phyloP scores from a whole-genome alignment of 2,888 invertebrate species.

The Troides aeacus region DNA sequence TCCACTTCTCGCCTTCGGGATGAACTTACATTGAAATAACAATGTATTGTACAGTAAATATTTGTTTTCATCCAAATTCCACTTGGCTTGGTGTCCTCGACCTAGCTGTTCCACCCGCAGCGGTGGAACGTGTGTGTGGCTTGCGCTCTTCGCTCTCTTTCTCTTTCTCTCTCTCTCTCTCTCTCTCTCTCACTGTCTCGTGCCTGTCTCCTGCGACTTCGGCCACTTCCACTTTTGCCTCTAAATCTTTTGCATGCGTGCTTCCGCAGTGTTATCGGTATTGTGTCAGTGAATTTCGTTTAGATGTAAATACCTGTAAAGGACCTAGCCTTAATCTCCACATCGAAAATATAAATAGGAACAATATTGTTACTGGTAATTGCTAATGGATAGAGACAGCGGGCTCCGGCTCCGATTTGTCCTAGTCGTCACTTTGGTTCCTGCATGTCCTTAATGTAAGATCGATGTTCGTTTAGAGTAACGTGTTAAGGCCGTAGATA shows the following conservation, averaged over 20 bases:
- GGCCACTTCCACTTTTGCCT: conserved; percentile 58
- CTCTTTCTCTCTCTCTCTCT: conserved; percentile 45
- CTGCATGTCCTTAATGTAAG: conserved; percentile 72
- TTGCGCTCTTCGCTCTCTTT: conserved; percentile 46
- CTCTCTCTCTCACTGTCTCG: conserved; percentile 11
- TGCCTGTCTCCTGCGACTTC: neutral
- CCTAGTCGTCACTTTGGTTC: conserved; percentile 57
- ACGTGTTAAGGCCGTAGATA: conserved; percentile 62
- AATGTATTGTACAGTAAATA: conserved; percentile 64
- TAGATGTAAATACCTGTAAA: conserved; percentile 68
- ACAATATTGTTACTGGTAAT: conserved; percentile 47
- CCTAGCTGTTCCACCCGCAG: conserved; percentile 9
- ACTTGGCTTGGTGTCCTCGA: conserved; percentile 40
- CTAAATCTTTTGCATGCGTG: conserved; percentile 78
- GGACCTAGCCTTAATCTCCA: conserved; percentile 77
- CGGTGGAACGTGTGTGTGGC: conserved; percentile 35
- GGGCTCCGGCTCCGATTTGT: conserved; percentile 36
- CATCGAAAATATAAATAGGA: conserved; percentile 74
- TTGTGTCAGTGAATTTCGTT: conserved; percentile 67
- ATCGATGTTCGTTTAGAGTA: conserved; percentile 67
- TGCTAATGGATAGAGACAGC: conserved; percentile 32
- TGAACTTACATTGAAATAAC: conserved; percentile 75
- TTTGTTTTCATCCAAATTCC: conserved; percentile 80
- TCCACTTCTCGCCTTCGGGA: conserved; percentile 42
- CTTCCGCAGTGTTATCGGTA: conserved; percentile 65